Base-by-base conservation (phyloP, 2,888 invertebrate species). In the Pollenia angustigena region DNA sequence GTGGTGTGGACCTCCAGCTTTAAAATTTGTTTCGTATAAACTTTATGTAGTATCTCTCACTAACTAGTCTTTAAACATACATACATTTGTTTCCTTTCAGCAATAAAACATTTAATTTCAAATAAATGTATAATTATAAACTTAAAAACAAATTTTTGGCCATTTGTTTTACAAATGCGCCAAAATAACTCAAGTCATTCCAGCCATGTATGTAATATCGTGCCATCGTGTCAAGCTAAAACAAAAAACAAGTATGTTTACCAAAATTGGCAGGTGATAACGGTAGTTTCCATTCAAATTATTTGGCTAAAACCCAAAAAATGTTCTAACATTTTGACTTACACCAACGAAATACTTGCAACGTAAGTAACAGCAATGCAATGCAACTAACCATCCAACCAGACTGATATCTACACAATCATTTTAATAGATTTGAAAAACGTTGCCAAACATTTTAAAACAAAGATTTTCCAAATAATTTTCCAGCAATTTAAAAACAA, bases 401-500 rank as follows among this genome's bases (percentile, higher is more conserved):
- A 68, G 68, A 60, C 60, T 62, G 12, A 64, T 18, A 58, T 18
- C 40, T 14, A 23, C 18, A 54, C 16, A 54, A 40, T 76, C 32
- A 54, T 18, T 50, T 14, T 2, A 60, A 60, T n/a, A 44, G 32
- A 44, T 82, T 84, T 74, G 9, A 12, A 68, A 68, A 80, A 48
- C 79, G n/a, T 54, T 85, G 84, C 79, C 84, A 85, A 85, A 60
- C 40, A 74, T 68, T 74, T 79, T 42, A 44, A 71, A 23, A 69
- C 60, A 84, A 68, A 80, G 60, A 76, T 83, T 79, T 72, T 80
- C 52, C 60, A 84, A 84, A 84, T 74, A 84, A 87, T 87, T 87
- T 87, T 81, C 84, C 81, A 84, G 87, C 69, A 81, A 87, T 87
- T 84, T 81, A 69, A 87, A 86, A 87, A 84, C 87, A 81, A 84